phyloP scores from a whole-genome alignment of 2,113 vertebrate genomes.

The Macaca mulatta region DNA sequence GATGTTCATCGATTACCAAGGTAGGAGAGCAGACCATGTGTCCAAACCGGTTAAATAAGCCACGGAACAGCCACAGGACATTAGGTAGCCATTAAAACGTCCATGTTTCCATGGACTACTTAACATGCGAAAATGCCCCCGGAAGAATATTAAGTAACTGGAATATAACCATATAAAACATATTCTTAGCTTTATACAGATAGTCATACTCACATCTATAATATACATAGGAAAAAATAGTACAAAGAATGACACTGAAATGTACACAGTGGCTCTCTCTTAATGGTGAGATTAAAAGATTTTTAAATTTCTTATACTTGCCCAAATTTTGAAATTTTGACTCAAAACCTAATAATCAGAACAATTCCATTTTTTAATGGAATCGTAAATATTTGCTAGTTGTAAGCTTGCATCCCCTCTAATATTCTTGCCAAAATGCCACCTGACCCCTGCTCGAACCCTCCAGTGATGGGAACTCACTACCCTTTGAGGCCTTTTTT shows the following conservation, averaged over 20 bases:
- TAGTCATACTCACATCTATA: not conserved
- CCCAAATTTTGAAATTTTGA: not conserved
- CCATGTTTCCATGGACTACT: not conserved
- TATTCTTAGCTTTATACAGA: not conserved
- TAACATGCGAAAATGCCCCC: not conserved
- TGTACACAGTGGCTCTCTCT: not conserved
- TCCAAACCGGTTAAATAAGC: not conserved
- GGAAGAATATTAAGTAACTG: not conserved
- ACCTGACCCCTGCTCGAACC: slow-evolving; percentile 18
- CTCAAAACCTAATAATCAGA: not conserved
- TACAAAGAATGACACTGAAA: not conserved
- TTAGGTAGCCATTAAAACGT: not conserved
- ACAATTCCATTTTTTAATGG: not conserved
- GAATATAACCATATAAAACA: not conserved
- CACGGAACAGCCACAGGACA: not conserved
- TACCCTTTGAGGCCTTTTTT: not conserved
- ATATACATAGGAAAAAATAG: not conserved
- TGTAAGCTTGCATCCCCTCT: not conserved
- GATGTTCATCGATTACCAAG: not conserved
- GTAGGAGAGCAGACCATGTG: no score
- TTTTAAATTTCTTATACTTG: not conserved
- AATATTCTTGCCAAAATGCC: not conserved
- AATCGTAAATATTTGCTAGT: not conserved
- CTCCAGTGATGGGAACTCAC: not conserved
- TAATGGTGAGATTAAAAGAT: not conserved